phyloP scores from a whole-genome alignment of 2,797 vertebrate genomes.

The Pangasius djambal region DNA sequence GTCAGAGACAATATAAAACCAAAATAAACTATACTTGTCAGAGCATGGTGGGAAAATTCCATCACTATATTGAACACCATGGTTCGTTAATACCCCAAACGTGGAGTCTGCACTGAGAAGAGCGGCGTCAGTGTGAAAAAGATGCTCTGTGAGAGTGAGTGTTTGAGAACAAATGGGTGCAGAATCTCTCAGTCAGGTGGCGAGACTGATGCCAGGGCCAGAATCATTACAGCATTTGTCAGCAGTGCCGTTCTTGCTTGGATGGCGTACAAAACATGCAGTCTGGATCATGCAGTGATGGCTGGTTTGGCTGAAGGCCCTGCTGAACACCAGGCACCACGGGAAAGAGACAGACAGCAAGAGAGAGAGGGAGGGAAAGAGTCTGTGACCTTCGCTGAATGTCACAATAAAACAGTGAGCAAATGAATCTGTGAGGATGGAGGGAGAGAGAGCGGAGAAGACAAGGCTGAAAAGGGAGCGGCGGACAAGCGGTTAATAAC shows the following conservation, averaged over 20 bases:
- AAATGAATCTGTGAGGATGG: conserved; percentile 48
- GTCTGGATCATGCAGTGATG: conserved; percentile 59
- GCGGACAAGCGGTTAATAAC: conserved; percentile 45
- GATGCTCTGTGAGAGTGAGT: conserved; percentile 18
- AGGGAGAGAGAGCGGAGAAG: conserved; percentile 21
- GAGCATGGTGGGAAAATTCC: background rate
- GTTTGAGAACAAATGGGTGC: conserved; percentile 47
- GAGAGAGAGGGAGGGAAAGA: conserved; percentile 8
- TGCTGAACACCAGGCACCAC: conserved; percentile 49
- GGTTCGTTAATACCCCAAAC: conserved; percentile 5
- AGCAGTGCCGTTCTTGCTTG: conserved; percentile 63
- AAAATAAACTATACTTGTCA: conserved; percentile 11
- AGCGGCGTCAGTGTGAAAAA: conserved; percentile 24
- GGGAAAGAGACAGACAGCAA: background rate
- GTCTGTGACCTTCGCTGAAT: conserved; percentile 58
- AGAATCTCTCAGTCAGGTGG: conserved; percentile 56
- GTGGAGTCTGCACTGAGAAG: background rate
- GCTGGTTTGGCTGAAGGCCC: conserved; percentile 67
- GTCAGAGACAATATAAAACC: background rate
- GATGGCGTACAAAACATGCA: conserved; percentile 52
- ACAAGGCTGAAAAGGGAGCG: conserved; percentile 29
- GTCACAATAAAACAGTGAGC: conserved; percentile 56
- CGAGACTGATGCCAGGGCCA: conserved; percentile 53
- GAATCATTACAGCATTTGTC: conserved; percentile 68
- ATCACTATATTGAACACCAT: background rate